Evolutionary conservation across 2,113 vertebrate species (phyloP), one percentile per base, ranked within the genome.

Genomic region (Barbus barbus): DNA sequence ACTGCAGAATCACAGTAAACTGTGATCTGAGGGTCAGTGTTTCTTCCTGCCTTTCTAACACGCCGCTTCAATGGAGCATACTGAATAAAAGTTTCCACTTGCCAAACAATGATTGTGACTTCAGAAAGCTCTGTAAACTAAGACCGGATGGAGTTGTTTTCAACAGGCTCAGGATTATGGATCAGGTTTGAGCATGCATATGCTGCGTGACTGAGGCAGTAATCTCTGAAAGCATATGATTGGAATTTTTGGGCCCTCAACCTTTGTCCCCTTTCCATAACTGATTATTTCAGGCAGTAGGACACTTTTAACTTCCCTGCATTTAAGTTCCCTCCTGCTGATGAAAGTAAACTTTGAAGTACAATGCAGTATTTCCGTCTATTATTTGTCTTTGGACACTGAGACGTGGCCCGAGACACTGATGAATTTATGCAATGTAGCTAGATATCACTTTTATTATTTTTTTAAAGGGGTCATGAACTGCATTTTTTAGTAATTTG

Each of bases 1-100:
- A 84, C 83, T 72, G 69, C 38, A 75, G 48, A 88, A 58, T 67
- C 75, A 81, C 51, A 38, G 67, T 84, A 60, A 58, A 72, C 28
- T 38, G 75, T 56, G 48, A 87, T 84, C 76, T 75, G 84, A 84
- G 84, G 83, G 87, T 91, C 85, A 87, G 69, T 12, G 31, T 9
- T 67, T 51, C 85, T 88, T 90, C 89, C 90, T 90, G 89, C 56
- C 83, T 88, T 90, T 86, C 82, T 86, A 71, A 63, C 26, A 67
- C 44, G 12, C 60, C 9, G 26, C 5, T n/a, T 78, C 26, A 60
- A 58, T 74, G 65, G 46, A 82, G 83, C n/a, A 3, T 1, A n/a
- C 76, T 69, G 83, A 74, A 81, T 83, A 84, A 83, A 84, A 53
- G 69, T 84, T 85, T 86, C 78, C 83, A 72, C 80, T 88, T 60